These are phyloP conservation scores for Apostichopus californicus DNA, from an alignment of 35 echinoderm and acorn worm species.

Conservation along the genomic window DNA sequence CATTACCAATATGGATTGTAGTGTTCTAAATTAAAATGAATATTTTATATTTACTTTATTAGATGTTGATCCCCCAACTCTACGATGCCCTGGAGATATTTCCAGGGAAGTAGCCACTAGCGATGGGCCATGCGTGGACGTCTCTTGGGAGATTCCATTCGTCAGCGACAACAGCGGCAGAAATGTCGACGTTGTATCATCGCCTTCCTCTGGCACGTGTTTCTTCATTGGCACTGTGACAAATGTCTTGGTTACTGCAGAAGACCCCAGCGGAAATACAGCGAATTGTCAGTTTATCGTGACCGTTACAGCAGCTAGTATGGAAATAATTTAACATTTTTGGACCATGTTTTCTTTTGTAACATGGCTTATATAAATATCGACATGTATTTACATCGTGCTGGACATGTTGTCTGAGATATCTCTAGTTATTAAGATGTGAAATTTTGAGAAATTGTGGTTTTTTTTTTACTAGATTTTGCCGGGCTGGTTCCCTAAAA, in stretches of 20 bases:
- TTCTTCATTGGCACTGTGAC: constrained; percentile 12
- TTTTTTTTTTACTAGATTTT: too few species aligned
- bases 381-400: too few species aligned
- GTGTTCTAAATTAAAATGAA: too few species aligned
- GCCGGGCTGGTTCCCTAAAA: too few species aligned
- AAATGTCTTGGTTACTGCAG: constrained; percentile 25
- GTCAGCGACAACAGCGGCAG: constrained; percentile 39
- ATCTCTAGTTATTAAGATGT: too few species aligned
- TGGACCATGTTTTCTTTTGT: too few species aligned
- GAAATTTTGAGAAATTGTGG: too few species aligned
- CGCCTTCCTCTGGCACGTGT: constrained; percentile 8
- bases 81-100: constrained; percentile 24
- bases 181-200: not conserved
- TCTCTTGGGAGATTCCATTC: constrained; percentile 3
- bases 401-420: too few species aligned
- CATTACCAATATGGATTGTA: too few species aligned
- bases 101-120: not conserved
- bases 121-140: not conserved
- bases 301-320: constrained; percentile 4
- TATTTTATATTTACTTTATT: not conserved
- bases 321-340: not conserved
- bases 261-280: constrained; percentile 25
- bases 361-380: too few species aligned
- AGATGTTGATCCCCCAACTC: constrained; percentile 34
- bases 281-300: constrained; percentile 28